Evolutionary conservation across 35 echinoderm and acorn worm species (phyloP), one percentile per base, ranked within the genome.

Genomic region (Ophioderma brevispina): DNA sequence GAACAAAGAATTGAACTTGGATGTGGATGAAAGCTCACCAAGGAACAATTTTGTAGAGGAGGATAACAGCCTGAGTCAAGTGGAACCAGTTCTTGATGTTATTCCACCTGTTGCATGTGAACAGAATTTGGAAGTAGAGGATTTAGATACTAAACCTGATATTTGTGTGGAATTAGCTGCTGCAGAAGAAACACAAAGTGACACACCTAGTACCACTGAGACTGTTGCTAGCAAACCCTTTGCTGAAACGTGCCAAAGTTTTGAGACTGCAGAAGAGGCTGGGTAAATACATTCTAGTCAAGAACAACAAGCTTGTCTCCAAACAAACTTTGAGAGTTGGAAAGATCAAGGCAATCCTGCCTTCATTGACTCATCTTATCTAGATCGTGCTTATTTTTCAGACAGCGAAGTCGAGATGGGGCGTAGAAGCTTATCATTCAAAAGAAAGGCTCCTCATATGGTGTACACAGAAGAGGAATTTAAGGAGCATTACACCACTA

Each of bases 401-500:
- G 59, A 70, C 2, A 70, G 59, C 59, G 59, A 70, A 70, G n/a
- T 13, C 59, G 59, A 70, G n/a, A 70, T 70, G 59, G 59, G 59
- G 5, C 59, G 59, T 30, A 18, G 59, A 18, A 70, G 59, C 28
- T 70, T 70, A 70, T 70, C 59, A 13, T 85, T 59, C 33, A 85
- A 85, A 85, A 35, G 83, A 59, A 59, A 64, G 52, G 30, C 39
- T 49, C 46, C n/a, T 0, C 83, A 85, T 55, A 59, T 85, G 43
- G 35, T 63, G 13, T 85, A 85, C 37, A 64, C 83, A 25, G 35
- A 63, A 64, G 83, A 85, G 1, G 83, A 85, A 59, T 85, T 85
- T 55, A 18, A 31, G 39, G 83, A 85, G 52, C 46, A 85, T 32
- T 85, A 85, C 55, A 37, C 83, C 30, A 36, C 31, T 32, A 52